Evolutionary conservation across 92 coral and sea anemone species (phyloP), one percentile per base, ranked within the genome.

Genomic region (Zoanthus solanderi): DNA sequence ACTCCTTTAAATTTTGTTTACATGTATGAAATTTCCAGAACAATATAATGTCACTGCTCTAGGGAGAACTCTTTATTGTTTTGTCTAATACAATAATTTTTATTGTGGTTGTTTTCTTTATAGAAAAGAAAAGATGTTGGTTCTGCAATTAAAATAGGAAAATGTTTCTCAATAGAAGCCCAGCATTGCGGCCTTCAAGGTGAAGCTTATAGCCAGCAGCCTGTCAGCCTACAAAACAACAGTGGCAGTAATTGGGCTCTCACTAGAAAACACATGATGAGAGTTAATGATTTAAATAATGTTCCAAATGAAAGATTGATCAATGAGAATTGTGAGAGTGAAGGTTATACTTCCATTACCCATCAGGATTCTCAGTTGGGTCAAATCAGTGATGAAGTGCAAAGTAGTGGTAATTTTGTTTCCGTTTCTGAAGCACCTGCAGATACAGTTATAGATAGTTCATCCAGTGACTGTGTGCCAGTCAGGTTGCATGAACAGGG

Each of bases 121-220:
- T 60, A 81, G 85, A 66, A 32, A 28, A 73, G 34, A 29, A 56
- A 67, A 1, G 30, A 8, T 32, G 14, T 23, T 53, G 82, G 17
- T 18, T 3, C 80, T 44, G 75, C 3, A 81, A 31, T 81, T n/a
- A 67, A 46, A 47, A 81, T 81, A 50, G 74, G 34, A 9, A 46
- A 67, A 81, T 67, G 42, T 65, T 48, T 11, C 61, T 66, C 75
- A 7, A 46, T 47, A 46, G 60, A 47, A 46, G 30, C 75, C 5
- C 75, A 18, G 42, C 60, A 81, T 14, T 47, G 60, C 12, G 9
- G 3, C 13, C 18, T 12, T 18, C 73, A 63, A 28, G 75, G 74
- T 23, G 44, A 12, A 46, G 6, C 60, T 23, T 11, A n/a, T 56
- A 81, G 45, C 45, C 34, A 48, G 50, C 75, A 47, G 31, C 53